Conservation (phyloP, 1,140 invertebrate genomes). For the Diabrotica undecimpunctata region DNA sequence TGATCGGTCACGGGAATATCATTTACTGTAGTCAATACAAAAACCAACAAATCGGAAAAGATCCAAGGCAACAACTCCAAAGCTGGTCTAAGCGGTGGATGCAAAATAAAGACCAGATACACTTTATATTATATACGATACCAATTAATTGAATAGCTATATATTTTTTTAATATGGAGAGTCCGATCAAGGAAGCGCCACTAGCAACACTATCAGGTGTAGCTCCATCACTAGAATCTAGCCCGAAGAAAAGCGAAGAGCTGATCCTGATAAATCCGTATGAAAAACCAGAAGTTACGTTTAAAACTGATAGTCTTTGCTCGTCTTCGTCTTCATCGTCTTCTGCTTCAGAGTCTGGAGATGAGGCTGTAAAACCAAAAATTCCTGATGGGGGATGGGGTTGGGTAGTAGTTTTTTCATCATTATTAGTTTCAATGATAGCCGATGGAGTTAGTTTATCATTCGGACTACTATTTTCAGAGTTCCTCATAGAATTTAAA, state of each 20-base stretch:
- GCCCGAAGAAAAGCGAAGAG: slow-evolving; percentile 20
- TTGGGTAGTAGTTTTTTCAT: slow-evolving; percentile 84
- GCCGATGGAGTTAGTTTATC: slow-evolving; percentile 94
- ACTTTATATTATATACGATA: slow-evolving; percentile 21
- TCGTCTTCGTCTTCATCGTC: slow-evolving; percentile 22
- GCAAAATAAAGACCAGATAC: slow-evolving; percentile 19
- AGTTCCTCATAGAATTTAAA: slow-evolving; percentile 82
- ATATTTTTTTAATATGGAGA: slow-evolving; percentile 18
- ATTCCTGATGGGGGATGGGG: slow-evolving; percentile 76
- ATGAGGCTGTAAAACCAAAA: slow-evolving; percentile 46
- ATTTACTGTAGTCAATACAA: slow-evolving; percentile 22
- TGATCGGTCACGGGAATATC: slow-evolving; percentile 31
- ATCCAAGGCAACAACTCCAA: slow-evolving; percentile 37
- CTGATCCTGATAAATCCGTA: slow-evolving; percentile 5
- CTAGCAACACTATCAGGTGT: slow-evolving; percentile 18
- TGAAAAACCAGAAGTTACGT: slow-evolving; percentile 25
- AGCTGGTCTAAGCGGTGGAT: slow-evolving; percentile 40
- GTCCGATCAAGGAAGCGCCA: background rate
- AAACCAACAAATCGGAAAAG: slow-evolving; percentile 32
- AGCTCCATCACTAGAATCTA: slow-evolving; percentile 28
- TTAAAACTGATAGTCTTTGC: slow-evolving; percentile 17
- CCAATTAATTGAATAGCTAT: slow-evolving; percentile 27
- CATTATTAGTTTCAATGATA: slow-evolving; percentile 84
- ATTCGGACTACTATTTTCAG: slow-evolving; percentile 83
- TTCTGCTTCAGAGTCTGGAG: slow-evolving; percentile 11